These are phyloP conservation scores for Sycophila sp. DNA, from an alignment of 1,140 invertebrate species.

Conservation along the genomic window DNA sequence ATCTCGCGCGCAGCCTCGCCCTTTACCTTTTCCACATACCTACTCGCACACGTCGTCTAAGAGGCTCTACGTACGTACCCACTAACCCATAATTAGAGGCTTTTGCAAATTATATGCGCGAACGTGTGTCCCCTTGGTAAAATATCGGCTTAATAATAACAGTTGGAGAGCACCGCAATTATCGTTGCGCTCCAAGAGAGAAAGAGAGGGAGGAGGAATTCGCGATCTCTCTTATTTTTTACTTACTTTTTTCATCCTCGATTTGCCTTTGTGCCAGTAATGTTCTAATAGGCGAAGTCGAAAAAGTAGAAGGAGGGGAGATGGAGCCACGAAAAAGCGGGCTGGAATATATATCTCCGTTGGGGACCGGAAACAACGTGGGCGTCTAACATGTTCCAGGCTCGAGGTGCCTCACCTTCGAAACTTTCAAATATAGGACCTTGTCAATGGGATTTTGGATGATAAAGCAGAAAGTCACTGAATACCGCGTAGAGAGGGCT, in stretches of 20 bases:
- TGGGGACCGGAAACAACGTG: slow-evolving; percentile 48
- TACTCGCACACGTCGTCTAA: neutral
- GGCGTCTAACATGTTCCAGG: slow-evolving; percentile 40
- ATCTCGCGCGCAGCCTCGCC: slow-evolving; percentile 48
- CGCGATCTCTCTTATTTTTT: slow-evolving; percentile 29
- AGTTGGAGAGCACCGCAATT: slow-evolving; percentile 62
- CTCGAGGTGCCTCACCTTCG: slow-evolving; percentile 5
- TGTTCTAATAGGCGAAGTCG: slow-evolving; percentile 2
- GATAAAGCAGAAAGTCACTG: slow-evolving; percentile 10
- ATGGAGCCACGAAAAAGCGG: slow-evolving; percentile 7
- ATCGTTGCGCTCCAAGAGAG: slow-evolving; percentile 44
- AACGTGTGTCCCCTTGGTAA: slow-evolving; percentile 62
- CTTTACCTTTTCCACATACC: slow-evolving; percentile 50
- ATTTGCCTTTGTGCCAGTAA: slow-evolving; percentile 28
- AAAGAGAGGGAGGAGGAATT: slow-evolving; percentile 30
- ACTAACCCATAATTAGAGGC: slow-evolving; percentile 62
- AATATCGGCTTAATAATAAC: slow-evolving; percentile 65
- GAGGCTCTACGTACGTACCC: slow-evolving; percentile 39
- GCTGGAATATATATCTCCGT: neutral
- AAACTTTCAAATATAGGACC: slow-evolving; percentile 8
- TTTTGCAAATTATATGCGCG: slow-evolving; percentile 63
- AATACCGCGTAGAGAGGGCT: neutral
- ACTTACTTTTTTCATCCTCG: slow-evolving; percentile 33
- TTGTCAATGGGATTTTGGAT: slow-evolving; percentile 27
- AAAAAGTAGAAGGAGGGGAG: neutral